Evolutionary conservation across 1,140 invertebrate genomes (phyloP).

Genomic region (Hylyphantes graminicola): DNA sequence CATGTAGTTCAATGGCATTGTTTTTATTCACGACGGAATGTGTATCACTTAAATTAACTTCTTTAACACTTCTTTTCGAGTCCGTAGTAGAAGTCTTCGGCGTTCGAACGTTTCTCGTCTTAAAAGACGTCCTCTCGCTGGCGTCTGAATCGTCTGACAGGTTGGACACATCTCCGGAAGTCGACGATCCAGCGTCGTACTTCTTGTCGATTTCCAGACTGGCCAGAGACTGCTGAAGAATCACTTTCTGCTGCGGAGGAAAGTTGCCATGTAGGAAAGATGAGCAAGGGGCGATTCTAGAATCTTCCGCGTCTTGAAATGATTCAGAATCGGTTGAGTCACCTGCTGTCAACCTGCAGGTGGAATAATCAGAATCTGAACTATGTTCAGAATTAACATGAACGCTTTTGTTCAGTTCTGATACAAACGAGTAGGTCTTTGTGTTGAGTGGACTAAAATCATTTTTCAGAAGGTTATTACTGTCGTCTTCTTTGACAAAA

Average conservation of each 20-base stretch:
- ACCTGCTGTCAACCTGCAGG: constrained; percentile 36
- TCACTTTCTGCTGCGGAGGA: background rate
- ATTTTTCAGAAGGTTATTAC: background rate
- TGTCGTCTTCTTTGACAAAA: background rate
- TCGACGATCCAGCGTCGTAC: constrained; percentile 35
- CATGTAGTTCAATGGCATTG: background rate
- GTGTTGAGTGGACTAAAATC: constrained; percentile 45
- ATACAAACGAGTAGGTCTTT: constrained; percentile 33
- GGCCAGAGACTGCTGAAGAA: background rate
- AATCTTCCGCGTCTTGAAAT: constrained; percentile 43
- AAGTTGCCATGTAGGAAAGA: constrained; percentile 47
- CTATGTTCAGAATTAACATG: constrained; percentile 15
- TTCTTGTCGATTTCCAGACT: constrained; percentile 31
- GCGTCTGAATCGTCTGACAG: constrained; percentile 49
- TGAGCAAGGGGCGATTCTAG: constrained; percentile 2
- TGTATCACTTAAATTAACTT: background rate
- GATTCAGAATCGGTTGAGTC: constrained; percentile 55
- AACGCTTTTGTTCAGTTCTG: constrained; percentile 28
- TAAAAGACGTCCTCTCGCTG: background rate
- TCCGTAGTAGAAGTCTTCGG: background rate
- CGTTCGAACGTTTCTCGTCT: background rate
- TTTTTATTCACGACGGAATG: background rate
- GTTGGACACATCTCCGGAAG: constrained; percentile 47
- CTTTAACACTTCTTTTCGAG: background rate
- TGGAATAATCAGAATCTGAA: constrained; percentile 57